Base-by-base conservation (phyloP, 2,797 vertebrate genomes). In the Rostrhamus sociabilis region DNA sequence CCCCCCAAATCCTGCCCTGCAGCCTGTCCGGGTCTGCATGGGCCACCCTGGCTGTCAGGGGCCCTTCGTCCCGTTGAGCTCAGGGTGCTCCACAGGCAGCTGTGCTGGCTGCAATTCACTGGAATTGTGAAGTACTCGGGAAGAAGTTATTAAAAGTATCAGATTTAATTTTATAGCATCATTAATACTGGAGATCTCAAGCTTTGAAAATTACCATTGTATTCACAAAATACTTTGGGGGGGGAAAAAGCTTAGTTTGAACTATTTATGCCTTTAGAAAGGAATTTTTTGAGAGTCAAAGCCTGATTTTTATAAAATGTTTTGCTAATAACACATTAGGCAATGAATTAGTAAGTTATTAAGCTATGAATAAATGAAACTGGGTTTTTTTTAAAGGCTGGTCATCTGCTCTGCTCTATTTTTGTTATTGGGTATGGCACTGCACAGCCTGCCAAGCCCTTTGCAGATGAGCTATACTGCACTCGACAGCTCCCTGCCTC, bases 401-500 rank as follows among this genome's bases (percentile, higher is more conserved):
- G 81, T 91, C 67, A 71, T 91, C 85, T 79, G 55, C 89, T 79
- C 45, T 71, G 78, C 66, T 93, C 91, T 60, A 5, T 71, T 95
- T 95, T 92, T 87, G 23, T 78, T 87, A 12, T 7, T 43, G 86
- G 38, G 29, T 50, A 63, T 31, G 25, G 71, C n/a, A 27, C 32
- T 34, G n/a, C 74, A 38, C 21, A 55, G 71, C 63, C 67, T 93
- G 71, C 73, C 27, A 76, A 73, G 48, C 58, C 52, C 40, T 92
- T 74, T 20, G 9, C 68, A 64, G 60, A 68, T 96, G 95, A 95
- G 71, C 77, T 86, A 1, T 55, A 92, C 56, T 13, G n/a, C 48
- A 68, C 60, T 88, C 2, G 90, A 95, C 94, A 97, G 89, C 88
- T 95, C 89, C 52, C 74, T 92, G 96, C 96, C 96, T 93, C 71